Evolutionary conservation across 2,797 vertebrate species (phyloP).

Genomic region (Sylvilagus floridanus): DNA sequence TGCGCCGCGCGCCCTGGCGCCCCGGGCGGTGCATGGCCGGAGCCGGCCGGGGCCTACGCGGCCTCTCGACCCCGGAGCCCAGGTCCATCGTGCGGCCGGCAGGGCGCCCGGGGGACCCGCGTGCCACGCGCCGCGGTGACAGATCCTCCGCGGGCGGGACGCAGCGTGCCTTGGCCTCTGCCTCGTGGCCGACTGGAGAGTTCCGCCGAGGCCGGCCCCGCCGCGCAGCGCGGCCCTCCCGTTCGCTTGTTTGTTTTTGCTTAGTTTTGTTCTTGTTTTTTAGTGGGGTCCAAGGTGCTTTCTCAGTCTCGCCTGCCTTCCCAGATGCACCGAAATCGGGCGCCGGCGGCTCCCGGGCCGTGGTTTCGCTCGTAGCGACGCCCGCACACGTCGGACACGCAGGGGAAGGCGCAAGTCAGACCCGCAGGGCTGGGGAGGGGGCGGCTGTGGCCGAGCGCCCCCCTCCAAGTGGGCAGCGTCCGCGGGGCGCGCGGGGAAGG

Average conservation of each 20-base stretch:
- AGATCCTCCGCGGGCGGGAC: conserved; percentile 37
- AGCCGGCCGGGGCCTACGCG: background rate
- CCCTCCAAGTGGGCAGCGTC: conserved; percentile 80
- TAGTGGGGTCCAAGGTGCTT: background rate
- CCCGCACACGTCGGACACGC: background rate
- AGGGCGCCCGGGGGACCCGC: conserved; percentile 13
- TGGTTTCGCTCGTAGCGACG: background rate
- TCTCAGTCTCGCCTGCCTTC: background rate
- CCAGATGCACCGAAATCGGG: conserved; percentile 4
- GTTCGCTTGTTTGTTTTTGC: no score
- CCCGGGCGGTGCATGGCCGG: background rate
- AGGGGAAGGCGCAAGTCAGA: conserved; percentile 72
- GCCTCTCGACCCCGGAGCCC: background rate
- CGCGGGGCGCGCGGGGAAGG: no score
- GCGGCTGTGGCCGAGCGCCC: conserved; percentile 64
- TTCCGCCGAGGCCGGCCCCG: conserved; percentile 41
- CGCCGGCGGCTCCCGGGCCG: background rate
- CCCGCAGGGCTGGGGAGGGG: conserved; percentile 38
- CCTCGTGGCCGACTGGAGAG: conserved; percentile 74
- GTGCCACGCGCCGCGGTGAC: conserved; percentile 37
- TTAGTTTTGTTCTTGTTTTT: background rate
- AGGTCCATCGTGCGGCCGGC: background rate
- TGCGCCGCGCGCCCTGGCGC: background rate
- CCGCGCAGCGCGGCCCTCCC: background rate
- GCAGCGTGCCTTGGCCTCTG: conserved; percentile 48